Conservation (phyloP, 2,797 vertebrate genomes). For the Zalophus californianus region DNA sequence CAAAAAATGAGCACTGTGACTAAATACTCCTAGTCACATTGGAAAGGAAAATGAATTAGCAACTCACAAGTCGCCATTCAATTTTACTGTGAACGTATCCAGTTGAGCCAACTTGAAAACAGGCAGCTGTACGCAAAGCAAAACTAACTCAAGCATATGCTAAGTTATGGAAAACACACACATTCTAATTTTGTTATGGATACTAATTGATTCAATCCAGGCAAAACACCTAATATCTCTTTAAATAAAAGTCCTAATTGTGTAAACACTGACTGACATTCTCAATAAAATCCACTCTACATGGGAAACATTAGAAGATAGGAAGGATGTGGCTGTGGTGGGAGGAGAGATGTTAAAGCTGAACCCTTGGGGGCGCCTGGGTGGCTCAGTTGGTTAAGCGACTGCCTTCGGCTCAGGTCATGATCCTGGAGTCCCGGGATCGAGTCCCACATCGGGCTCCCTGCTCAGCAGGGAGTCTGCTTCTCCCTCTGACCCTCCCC, state of each 20-base stretch:
- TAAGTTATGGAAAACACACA: neutral
- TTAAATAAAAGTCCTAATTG: constrained; percentile 16
- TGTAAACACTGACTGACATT: neutral
- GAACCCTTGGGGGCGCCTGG: neutral
- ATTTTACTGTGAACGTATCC: neutral
- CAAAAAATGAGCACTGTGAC: neutral
- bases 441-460: too few species aligned
- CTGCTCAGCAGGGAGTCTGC: too few species aligned
- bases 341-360: neutral
- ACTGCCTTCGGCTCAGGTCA: too few species aligned
- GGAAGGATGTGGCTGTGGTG: neutral
- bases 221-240: neutral
- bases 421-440: too few species aligned
- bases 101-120: neutral
- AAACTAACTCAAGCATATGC: neutral
- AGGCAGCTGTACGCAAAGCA: neutral
- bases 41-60: neutral
- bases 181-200: neutral
- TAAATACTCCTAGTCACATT: neutral
- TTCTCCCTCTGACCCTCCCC: too few species aligned
- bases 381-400: too few species aligned
- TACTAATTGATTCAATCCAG: neutral
- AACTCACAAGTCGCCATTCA: neutral
- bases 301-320: neutral
- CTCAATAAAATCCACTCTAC: neutral